A percentile compares a stretch with the other conserved stretches of the same genome.
Conservation (phyloP, 2,113 vertebrate species). For the Dromiciops gliroides region DNA sequence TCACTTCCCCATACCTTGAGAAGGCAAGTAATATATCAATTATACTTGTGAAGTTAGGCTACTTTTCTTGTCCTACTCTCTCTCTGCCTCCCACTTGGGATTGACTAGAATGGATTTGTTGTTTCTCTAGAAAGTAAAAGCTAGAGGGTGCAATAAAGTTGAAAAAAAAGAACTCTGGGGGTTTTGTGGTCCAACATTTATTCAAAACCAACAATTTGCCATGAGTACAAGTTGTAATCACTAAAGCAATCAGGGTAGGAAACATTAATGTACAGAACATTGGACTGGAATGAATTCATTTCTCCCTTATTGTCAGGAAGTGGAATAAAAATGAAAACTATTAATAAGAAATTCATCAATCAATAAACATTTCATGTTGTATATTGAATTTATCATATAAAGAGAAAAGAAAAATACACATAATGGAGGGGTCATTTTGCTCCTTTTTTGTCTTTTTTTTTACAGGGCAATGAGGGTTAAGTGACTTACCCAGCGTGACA, state of each 20-base stretch:
- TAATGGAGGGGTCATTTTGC: too few species aligned
- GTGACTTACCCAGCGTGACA: too few species aligned
- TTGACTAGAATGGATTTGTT: not conserved
- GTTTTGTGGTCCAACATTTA: not conserved
- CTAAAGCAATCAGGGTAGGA: not conserved
- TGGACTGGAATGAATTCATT: not conserved
- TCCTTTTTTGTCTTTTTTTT: too few species aligned
- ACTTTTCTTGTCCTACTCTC: not conserved
- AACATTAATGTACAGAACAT: not conserved
- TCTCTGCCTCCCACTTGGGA: not conserved
- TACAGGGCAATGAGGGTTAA: too few species aligned
- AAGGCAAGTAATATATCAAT: not conserved
- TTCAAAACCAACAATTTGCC: not conserved
- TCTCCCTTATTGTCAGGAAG: not conserved
- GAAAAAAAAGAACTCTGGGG: not conserved
- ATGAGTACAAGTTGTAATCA: not conserved
- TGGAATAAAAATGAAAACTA: not conserved
- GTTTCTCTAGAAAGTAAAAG: not conserved
- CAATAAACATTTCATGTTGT: not conserved
- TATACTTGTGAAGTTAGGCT: not conserved
- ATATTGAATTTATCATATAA: not conserved
- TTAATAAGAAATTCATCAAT: not conserved
- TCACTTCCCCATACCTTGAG: not conserved
- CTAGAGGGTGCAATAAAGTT: not conserved
- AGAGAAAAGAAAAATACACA: not conserved